These are phyloP conservation scores for Menura novaehollandiae DNA, from an alignment of 2,113 vertebrate species.

Conservation along the genomic window DNA sequence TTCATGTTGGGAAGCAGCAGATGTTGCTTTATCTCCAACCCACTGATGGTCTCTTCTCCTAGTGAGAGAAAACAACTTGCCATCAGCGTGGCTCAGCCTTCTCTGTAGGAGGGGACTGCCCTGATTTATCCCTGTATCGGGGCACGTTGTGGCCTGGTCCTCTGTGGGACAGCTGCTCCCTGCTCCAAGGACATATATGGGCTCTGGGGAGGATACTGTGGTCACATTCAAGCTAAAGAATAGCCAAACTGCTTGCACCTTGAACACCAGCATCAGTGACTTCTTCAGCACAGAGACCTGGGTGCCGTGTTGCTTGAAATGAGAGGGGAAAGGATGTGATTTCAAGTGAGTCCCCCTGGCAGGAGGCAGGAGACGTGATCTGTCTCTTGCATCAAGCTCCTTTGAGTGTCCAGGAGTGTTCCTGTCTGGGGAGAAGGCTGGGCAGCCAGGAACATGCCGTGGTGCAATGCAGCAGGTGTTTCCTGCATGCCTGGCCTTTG, in stretches of 20 bases:
- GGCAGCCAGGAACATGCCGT: not conserved
- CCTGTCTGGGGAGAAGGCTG: not conserved
- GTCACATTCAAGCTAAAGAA: not conserved
- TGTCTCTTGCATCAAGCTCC: not conserved
- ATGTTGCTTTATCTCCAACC: not conserved
- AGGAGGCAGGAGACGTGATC: not conserved
- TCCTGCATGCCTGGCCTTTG: not conserved
- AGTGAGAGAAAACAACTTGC: not conserved
- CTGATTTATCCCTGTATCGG: not conserved
- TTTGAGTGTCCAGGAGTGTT: not conserved
- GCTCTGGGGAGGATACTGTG: not conserved
- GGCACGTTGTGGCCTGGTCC: not conserved
- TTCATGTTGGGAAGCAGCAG: not conserved
- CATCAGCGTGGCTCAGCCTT: not conserved
- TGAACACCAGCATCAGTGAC: not conserved
- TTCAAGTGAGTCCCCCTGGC: not conserved
- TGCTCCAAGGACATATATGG: rapidly evolving
- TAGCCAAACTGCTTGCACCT: not conserved
- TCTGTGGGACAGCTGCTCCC: not conserved
- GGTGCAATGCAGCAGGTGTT: not conserved
- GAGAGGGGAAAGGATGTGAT: not conserved
- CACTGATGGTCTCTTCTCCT: rapidly evolving
- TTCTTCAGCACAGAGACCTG: not conserved
- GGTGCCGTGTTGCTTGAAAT: not conserved
- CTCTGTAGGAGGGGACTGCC: not conserved